Conservation (phyloP, 2,888 invertebrate species). For the Eurytoma californica region DNA sequence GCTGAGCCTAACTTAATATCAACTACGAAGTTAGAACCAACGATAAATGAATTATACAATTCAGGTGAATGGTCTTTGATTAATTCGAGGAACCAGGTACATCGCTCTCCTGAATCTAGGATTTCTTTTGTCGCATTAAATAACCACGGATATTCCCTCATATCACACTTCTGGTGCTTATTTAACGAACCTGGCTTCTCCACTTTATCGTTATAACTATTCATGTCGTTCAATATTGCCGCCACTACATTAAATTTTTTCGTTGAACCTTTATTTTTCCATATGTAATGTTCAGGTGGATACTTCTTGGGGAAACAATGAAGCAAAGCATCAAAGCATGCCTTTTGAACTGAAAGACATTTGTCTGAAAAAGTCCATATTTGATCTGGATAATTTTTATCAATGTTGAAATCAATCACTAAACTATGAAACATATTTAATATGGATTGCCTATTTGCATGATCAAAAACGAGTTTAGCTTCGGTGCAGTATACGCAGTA, state of each 20-base stretch:
- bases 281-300: constrained; percentile 8
- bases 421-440: too few relatives aligned
- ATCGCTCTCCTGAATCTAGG: not conserved
- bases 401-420: not conserved
- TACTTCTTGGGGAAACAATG: constrained; percentile 8
- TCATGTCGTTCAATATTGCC: constrained; percentile 45
- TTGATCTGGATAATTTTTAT: not conserved
- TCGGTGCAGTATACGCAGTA: not conserved
- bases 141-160: constrained; percentile 62
- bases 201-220: constrained; percentile 58
- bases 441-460: too few relatives aligned
- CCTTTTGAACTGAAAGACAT: constrained; percentile 60
- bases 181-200: not conserved
- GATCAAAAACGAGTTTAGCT: too few relatives aligned
- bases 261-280: not conserved
- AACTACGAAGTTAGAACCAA: not conserved
- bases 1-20: constrained; percentile 5
- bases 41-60: not conserved
- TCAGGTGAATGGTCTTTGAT: not conserved
- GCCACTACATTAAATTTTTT: constrained; percentile 36
- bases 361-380: constrained; percentile 61
- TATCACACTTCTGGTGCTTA: not conserved
- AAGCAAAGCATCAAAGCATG: constrained; percentile 27
- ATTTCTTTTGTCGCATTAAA: not conserved
- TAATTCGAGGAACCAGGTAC: not conserved